Evolutionary conservation across 2,888 invertebrate species (phyloP), one percentile per base, ranked within the genome.

Genomic region (Zaprionus lineosus): DNA sequence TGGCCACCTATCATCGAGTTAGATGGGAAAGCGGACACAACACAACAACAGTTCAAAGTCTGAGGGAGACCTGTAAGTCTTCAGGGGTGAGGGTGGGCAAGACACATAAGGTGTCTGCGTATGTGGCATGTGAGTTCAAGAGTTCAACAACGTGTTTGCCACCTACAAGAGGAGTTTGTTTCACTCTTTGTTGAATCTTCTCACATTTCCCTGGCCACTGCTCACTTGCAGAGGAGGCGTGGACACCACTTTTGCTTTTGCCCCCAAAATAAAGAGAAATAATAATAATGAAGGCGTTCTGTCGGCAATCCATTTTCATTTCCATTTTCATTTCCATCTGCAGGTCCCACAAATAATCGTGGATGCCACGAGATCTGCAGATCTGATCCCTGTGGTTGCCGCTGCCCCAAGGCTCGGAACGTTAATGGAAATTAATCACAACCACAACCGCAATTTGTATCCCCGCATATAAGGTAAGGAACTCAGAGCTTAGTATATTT

Each of bases 281-380:
- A 72, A 72, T 61, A 87, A 86, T 87, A 87, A 86, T 86, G 87
- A 86, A 87, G 87, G 87, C 87, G 86, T 87, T 86, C 78, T 81
- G 66, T 74, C 72, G 63, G 83, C 86, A 86, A 87, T 87, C 82
- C 86, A 86, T 87, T 87, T 85, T 71, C n/a, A n/a, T n/a, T n/a
- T n/a, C n/a, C n/a, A n/a, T n/a, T n/a, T n/a, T n/a, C n/a, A n/a
- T n/a, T n/a, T n/a, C n/a, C n/a, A n/a, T n/a, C n/a, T n/a, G n/a
- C 55, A 60, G 60, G 34, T 51, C 67, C 28, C 29, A 26, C 53
- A 40, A 47, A 62, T 36, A 62, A 61, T 46, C 44, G 29, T 18
- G 12, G 51, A 26, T 37, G 53, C 46, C 34, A 48, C 46, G n/a
- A 56, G 26, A 44, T 24, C 24, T 8, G 24, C 2, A n/a, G 24